Conservation (phyloP, 2,113 vertebrate species). For the Malurus elegans region DNA sequence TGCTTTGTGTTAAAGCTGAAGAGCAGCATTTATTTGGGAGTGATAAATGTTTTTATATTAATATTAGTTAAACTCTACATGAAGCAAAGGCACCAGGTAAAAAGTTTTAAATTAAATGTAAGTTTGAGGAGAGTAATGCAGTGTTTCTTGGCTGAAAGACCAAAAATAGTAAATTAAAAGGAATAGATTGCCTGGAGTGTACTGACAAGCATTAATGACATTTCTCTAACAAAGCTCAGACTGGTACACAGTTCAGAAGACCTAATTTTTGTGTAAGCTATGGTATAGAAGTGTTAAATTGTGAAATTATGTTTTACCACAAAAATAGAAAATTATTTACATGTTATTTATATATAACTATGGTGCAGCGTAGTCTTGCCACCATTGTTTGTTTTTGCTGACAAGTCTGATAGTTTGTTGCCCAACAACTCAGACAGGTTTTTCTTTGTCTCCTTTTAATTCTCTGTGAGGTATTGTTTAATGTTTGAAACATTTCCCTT, state of each 20-base stretch:
- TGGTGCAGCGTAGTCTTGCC: not conserved
- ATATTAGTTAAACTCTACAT: not conserved
- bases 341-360: conserved; percentile 28
- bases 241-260: not conserved
- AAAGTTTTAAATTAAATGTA: not conserved
- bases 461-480: conserved; percentile 6
- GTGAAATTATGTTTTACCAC: conserved; percentile 40
- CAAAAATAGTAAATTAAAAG: not conserved
- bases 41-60: not conserved
- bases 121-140: not conserved
- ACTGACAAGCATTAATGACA: not conserved
- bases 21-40: not conserved
- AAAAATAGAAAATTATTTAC: conserved; percentile 51
- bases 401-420: conserved; percentile 52
- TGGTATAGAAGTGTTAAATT: conserved; percentile 12
- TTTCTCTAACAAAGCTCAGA: not conserved
- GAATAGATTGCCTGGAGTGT: not conserved
- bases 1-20: not conserved
- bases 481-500: conserved; percentile 36
- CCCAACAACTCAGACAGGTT: conserved; percentile 56
- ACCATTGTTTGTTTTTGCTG: conserved; percentile 53
- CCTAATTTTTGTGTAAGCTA: conserved; percentile 19
- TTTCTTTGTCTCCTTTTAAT: conserved; percentile 56
- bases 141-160: not conserved
- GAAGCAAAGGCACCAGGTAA: not conserved